phyloP scores from a whole-genome alignment of 1,140 invertebrate species.

The Pteromalus puparum region DNA sequence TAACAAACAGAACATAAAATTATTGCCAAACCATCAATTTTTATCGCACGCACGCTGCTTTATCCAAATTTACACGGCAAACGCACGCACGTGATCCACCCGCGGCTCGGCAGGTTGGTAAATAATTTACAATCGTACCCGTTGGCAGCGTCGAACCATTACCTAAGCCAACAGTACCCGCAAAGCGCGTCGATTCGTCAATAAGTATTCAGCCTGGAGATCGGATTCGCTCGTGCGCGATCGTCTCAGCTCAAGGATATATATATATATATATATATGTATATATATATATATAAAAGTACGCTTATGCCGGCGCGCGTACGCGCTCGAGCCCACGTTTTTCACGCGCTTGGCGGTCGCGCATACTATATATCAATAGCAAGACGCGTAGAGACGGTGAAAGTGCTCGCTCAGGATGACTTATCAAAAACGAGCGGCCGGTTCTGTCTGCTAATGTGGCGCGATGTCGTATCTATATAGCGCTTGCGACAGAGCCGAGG shows the following conservation, averaged over 20 bases:
- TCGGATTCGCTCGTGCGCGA: conserved; percentile 1
- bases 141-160: not conserved
- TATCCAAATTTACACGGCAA: too few relatives aligned
- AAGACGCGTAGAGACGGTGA: conserved; percentile 46
- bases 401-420: conserved; percentile 62
- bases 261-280: conserved; percentile 31
- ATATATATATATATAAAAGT: too few relatives aligned
- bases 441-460: too few relatives aligned
- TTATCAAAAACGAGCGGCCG: conserved; percentile 46
- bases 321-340: not conserved
- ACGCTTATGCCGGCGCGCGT: too few relatives aligned
- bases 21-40: too few relatives aligned
- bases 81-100: too few relatives aligned
- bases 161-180: not conserved
- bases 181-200: too few relatives aligned
- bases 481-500: too few relatives aligned
- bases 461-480: not conserved
- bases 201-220: too few relatives aligned
- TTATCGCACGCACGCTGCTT: too few relatives aligned
- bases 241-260: not conserved
- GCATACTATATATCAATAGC: too few relatives aligned
- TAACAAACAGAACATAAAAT: too few relatives aligned
- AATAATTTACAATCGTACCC: not conserved
- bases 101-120: not conserved
- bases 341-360: conserved; percentile 38